phyloP scores from a whole-genome alignment of 2,113 vertebrate species.

The Lepisosteus osseus region DNA sequence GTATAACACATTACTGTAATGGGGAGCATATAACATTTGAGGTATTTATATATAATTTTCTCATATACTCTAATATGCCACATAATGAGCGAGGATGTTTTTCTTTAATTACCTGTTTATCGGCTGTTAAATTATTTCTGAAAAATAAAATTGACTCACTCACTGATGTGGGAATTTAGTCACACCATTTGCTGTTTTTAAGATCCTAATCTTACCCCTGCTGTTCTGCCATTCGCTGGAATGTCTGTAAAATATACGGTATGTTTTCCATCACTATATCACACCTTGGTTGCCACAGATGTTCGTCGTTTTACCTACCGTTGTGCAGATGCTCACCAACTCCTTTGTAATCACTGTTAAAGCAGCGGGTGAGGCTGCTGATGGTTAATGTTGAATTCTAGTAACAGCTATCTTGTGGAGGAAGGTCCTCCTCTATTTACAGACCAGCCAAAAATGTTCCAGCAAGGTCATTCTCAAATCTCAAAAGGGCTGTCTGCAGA shows the following conservation, averaged over 20 bases:
- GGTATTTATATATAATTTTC: too few species aligned
- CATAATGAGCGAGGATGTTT: too few species aligned
- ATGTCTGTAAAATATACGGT: background rate
- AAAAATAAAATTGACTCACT: too few species aligned
- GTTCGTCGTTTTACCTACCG: background rate
- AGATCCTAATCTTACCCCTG: background rate
- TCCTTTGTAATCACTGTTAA: background rate
- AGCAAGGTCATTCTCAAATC: constrained; percentile 17
- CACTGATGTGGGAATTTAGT: background rate
- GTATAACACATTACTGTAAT: too few species aligned
- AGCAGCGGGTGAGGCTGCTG: background rate
- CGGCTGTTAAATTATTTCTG: too few species aligned
- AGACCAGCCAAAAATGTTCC: background rate
- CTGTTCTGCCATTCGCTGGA: background rate
- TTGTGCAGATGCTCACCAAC: constrained; percentile 1
- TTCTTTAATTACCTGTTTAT: too few species aligned
- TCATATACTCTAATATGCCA: too few species aligned
- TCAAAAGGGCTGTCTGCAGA: constrained; percentile 7
- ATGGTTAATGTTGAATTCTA: background rate
- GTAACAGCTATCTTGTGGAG: background rate
- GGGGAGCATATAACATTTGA: too few species aligned
- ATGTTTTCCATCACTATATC: constrained; percentile 9
- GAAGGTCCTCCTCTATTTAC: background rate
- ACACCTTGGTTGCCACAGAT: constrained; percentile 12
- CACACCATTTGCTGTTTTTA: background rate